Base-by-base conservation (phyloP, 92 coral and sea anemone genomes). In the Isaurus tuberculatus region DNA sequence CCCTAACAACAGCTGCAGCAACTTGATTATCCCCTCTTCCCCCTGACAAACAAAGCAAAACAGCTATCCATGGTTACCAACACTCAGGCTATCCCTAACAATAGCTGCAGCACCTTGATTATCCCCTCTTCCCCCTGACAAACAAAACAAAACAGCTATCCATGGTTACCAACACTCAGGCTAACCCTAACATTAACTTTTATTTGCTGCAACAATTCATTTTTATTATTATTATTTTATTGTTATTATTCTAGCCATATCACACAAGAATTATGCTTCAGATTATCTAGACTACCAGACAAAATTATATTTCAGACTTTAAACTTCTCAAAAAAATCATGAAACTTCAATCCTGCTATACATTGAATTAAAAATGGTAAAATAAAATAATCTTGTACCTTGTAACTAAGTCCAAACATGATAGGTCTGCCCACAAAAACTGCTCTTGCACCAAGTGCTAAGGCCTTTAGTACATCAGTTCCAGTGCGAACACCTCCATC, bases 81-180 rank as follows among this genome's bases (percentile, higher is more conserved):
- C n/a, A n/a, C 29, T 30, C 80, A 73, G 49, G 80, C 80, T 30
- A 25, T 5, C 65, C 27, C 51, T 1, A 73, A 42, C 44, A 73
- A 73, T n/a, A 73, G 30, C 57, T 51, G 80, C 26, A 73, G 80
- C 29, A 73, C 80, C 36, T 46, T 49, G 65, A 48, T 34, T 16
- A 73, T 44, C 51, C 80, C 80, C 29, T 73, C 80, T 30, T 48
- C n/a, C n/a, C n/a, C 80, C 80, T 51, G 80, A 73, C 34, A 73
- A 34, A 1, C 29, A 17, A 65, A 73, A n/a, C n/a, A n/a, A n/a
- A n/a, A n/a, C n/a, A n/a, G n/a, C n/a, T n/a, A n/a, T n/a, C n/a
- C n/a, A n/a, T n/a, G n/a, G n/a, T n/a, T n/a, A n/a, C n/a, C n/a
- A n/a, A n/a, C n/a, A n/a, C n/a, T n/a, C n/a, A n/a, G 49, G 80